These are phyloP conservation scores for Probaryconus sp. DNA, from an alignment of 1,140 invertebrate genomes.

Conservation along the genomic window DNA sequence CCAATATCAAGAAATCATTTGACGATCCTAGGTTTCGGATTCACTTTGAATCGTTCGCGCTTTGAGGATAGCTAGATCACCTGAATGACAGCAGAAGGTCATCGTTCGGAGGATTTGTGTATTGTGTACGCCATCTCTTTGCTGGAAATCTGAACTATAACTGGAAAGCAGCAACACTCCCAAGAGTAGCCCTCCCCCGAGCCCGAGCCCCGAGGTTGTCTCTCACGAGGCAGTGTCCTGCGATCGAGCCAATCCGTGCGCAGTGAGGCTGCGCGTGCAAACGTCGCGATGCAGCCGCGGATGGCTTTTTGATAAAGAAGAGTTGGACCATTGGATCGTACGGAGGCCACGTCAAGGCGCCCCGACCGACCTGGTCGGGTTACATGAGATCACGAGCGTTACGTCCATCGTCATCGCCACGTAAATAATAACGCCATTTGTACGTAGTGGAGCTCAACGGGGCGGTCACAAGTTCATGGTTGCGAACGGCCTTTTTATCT, in stretches of 20 bases:
- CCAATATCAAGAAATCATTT: too few relatives aligned
- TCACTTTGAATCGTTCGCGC: too few relatives aligned
- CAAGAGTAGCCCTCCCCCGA: not conserved
- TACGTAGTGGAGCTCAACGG: not conserved
- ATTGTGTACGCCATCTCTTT: too few relatives aligned
- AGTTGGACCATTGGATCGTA: too few relatives aligned
- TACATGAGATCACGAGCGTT: not conserved
- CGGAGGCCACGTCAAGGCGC: not conserved
- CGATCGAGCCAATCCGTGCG: slow-evolving; percentile 15
- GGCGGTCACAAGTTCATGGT: too few relatives aligned
- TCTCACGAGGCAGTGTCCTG: not conserved
- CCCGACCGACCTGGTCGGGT: not conserved
- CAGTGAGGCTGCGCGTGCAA: slow-evolving; percentile 13
- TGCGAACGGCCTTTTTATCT: too few relatives aligned
- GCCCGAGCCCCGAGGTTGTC: not conserved
- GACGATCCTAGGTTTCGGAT: too few relatives aligned
- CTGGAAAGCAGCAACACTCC: too few relatives aligned
- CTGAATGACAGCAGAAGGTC: too few relatives aligned
- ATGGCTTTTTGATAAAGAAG: slow-evolving; percentile 4
- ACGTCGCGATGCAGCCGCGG: slow-evolving; percentile 14
- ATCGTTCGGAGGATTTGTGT: too few relatives aligned
- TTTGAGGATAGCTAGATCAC: too few relatives aligned
- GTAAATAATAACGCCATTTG: slow-evolving; percentile 1
- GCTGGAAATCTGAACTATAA: too few relatives aligned
- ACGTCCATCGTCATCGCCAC: not conserved